These are phyloP conservation scores for Premnoplex brunnescens DNA, from an alignment of 2,797 vertebrate genomes.

Conservation along the genomic window DNA sequence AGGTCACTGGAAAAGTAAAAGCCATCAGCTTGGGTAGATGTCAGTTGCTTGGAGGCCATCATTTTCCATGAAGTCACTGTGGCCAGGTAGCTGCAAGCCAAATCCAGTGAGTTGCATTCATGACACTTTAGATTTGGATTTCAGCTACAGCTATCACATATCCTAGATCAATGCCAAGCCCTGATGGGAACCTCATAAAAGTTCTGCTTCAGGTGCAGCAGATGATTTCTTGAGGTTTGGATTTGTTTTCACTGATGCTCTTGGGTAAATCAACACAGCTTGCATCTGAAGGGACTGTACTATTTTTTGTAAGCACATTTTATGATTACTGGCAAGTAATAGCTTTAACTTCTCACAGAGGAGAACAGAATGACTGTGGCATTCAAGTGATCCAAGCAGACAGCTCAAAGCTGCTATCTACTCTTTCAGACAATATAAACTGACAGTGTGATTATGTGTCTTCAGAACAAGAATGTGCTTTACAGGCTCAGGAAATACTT, in stretches of 20 bases:
- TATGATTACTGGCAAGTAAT: not conserved
- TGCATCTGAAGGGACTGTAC: not conserved
- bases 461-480: not conserved
- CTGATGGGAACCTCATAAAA: not conserved
- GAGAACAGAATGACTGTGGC: not conserved
- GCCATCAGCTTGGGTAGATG: not conserved
- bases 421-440: not conserved
- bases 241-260: not conserved
- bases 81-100: not conserved
- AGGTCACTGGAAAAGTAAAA: not conserved
- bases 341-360: not conserved
- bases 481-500: not conserved
- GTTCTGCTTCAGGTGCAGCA: not conserved
- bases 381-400: not conserved
- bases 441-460: not conserved
- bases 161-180: not conserved
- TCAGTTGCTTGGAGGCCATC: not conserved
- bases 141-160: not conserved
- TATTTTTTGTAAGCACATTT: not conserved
- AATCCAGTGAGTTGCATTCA: not conserved
- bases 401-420: not conserved
- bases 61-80: not conserved
- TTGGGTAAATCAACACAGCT: not conserved
- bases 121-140: conserved; percentile 15
- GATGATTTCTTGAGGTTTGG: not conserved